A percentile compares a stretch with the other conserved stretches of the same genome.
Evolutionary conservation across 1,140 invertebrate species (phyloP).

Genomic region (Microplitis demolitor): DNA sequence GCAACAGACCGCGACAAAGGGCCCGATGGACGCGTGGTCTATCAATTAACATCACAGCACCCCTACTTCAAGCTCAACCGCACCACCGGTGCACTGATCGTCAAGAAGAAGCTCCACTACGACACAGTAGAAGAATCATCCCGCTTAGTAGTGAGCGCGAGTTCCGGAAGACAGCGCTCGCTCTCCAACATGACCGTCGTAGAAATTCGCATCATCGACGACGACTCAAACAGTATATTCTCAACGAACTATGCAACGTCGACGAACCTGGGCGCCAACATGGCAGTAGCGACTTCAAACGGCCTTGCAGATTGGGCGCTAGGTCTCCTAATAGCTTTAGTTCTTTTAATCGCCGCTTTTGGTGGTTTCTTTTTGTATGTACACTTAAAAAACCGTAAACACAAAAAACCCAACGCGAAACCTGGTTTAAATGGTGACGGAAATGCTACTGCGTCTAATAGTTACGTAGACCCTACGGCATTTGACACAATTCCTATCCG

Average conservation of each 20-base stretch:
- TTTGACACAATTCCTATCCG: slow-evolving; percentile 88
- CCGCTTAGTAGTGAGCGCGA: slow-evolving; percentile 80
- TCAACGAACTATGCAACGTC: slow-evolving; percentile 73
- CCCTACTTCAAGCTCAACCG: slow-evolving; percentile 90
- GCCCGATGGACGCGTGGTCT: slow-evolving; percentile 88
- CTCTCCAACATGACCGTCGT: slow-evolving; percentile 84
- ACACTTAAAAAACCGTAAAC: slow-evolving; percentile 80
- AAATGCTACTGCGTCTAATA: slow-evolving; percentile 74
- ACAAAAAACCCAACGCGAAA: slow-evolving; percentile 77
- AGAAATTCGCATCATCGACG: slow-evolving; percentile 77
- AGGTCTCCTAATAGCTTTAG: slow-evolving; percentile 80
- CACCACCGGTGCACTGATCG: slow-evolving; percentile 83
- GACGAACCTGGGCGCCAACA: slow-evolving; percentile 52
- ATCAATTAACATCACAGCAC: slow-evolving; percentile 82
- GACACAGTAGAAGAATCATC: slow-evolving; percentile 67
- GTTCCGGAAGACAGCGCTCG: slow-evolving; percentile 85
- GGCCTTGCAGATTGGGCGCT: slow-evolving; percentile 85
- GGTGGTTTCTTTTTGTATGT: slow-evolving; percentile 82
- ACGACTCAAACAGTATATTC: slow-evolving; percentile 44
- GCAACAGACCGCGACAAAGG: slow-evolving; percentile 91
- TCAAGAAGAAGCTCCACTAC: slow-evolving; percentile 77
- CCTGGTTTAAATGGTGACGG: slow-evolving; percentile 72
- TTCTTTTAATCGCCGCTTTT: slow-evolving; percentile 80
- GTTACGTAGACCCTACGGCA: slow-evolving; percentile 81
- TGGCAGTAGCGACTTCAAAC: slow-evolving; percentile 64